Percentiles rank a stretch among this genome's conserved stretches.
phyloP scores from a whole-genome alignment of 2,888 invertebrate genomes.

The Scrobipalpa atriplicella region DNA sequence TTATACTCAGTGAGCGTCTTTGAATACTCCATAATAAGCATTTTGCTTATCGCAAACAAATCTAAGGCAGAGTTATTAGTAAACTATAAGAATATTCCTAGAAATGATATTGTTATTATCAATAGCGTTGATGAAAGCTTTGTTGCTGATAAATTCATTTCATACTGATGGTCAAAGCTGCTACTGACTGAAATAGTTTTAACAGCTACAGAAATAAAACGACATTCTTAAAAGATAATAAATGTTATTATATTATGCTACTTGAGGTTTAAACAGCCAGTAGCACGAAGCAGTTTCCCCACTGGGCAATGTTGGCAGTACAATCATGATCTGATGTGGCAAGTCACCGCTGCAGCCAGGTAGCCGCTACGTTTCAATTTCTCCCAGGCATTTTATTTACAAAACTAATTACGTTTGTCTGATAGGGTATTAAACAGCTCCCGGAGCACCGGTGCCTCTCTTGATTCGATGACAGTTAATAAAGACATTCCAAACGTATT shows the following conservation, averaged over 20 bases:
- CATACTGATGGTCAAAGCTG: not conserved
- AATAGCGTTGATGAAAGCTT: not conserved
- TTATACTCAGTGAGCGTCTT: not conserved
- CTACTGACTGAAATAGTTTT: not conserved
- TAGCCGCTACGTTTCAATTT: constrained; percentile 81
- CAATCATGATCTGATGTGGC: constrained; percentile 66
- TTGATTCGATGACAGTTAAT: constrained; percentile 80
- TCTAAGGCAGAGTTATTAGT: not conserved
- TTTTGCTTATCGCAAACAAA: not conserved
- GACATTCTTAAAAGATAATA: not conserved
- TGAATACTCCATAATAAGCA: not conserved
- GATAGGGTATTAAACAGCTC: constrained; percentile 78
- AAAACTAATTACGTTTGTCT: constrained; percentile 82
- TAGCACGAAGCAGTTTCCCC: constrained; percentile 6
- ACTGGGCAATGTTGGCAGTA: constrained; percentile 50
- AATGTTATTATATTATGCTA: not conserved
- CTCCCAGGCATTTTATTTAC: constrained; percentile 80
- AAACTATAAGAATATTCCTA: too few species aligned
- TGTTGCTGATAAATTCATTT: not conserved
- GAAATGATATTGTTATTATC: not conserved
- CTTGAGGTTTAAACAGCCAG: constrained; percentile 12
- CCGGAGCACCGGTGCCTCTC: constrained; percentile 66
- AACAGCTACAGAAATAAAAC: not conserved
- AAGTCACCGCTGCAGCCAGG: constrained; percentile 75
- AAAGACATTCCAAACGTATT: constrained; percentile 78